Percentiles rank a stretch among this genome's conserved stretches.
phyloP scores from a whole-genome alignment of 1,140 invertebrate species.

The Sarcophaga peregrina region DNA sequence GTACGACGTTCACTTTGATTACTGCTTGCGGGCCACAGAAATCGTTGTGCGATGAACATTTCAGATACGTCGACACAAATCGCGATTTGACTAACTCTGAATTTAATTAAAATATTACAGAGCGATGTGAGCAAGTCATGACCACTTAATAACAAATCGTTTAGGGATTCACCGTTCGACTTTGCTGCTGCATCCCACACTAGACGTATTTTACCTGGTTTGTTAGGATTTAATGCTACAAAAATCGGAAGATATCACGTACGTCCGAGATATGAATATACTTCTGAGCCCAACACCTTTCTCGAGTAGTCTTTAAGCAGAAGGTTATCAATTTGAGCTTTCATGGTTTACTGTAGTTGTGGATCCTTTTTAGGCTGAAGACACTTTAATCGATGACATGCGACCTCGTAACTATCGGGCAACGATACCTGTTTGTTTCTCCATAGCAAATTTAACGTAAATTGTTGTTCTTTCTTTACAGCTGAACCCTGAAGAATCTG shows the following conservation, averaged over 20 bases:
- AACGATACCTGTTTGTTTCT: not conserved
- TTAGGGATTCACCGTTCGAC: not conserved
- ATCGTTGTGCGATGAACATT: constrained; percentile 1
- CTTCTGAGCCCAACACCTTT: too few relatives aligned
- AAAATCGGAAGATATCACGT: constrained; percentile 30
- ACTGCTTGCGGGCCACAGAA: not conserved
- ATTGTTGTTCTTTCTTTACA: not conserved
- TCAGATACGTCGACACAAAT: constrained; percentile 23
- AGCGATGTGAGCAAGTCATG: not conserved
- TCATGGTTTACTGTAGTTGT: not conserved
- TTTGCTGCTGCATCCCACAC: constrained; percentile 31
- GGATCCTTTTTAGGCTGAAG: not conserved
- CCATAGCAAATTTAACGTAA: constrained; percentile 3
- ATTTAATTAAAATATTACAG: not conserved
- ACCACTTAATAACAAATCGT: not conserved
- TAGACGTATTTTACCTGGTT: not conserved
- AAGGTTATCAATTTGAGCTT: constrained; percentile 5
- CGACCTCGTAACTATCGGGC: not conserved
- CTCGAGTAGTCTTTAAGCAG: constrained; percentile 5
- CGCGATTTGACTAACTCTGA: not conserved
- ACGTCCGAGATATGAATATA: too few relatives aligned
- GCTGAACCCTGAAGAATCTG: not conserved
- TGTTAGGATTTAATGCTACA: not conserved
- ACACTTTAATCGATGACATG: not conserved
- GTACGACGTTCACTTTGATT: not conserved